Evolutionary conservation across 1,140 invertebrate species (phyloP), one percentile per base, ranked within the genome.

Genomic region (Augochlora pura): DNA sequence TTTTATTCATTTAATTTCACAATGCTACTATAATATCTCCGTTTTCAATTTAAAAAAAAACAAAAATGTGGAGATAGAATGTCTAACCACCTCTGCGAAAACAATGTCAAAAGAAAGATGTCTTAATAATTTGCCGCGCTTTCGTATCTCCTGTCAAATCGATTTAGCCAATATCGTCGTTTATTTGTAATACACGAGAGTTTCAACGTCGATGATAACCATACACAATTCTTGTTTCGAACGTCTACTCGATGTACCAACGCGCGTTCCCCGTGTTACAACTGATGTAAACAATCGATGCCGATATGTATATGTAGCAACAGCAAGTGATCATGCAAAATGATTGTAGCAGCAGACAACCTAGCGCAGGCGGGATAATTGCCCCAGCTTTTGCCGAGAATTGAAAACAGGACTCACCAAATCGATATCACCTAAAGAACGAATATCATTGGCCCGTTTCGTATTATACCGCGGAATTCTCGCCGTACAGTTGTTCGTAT

Each of bases 381-480:
- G 65, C 73, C 52, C 42, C n/a, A 23, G 60, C 73, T 81, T 78
- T 79, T 65, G 74, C 54, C 60, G 66, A 77, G 70, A 83, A 86
- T 86, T 86, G 84, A 86, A 86, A 86, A 86, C 77, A 42, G 81
- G 77, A 71, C 74, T 73, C 75, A 23, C 81, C 59, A 81, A 52
- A 86, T 86, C 85, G 84, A 86, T 86, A 86, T 21, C 8, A 14
- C 21, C 77, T 78, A 83, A 76, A 86, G 77, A 62, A 80, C 25
- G 63, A 76, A 67, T 60, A 67, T n/a, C 52, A 86, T 86, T 86
- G 84, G 85, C 18, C 68, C 39, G 25, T 71, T 85, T 82, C 71
- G 27, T 76, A 77, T 82, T 78, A 4, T 32, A 69, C 42, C 54
- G 57, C 54, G 9, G 25, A 21, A 46, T 77, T 85, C 71, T 62